These are phyloP conservation scores for Cygnus olor DNA, from an alignment of 2,797 vertebrate species.

Conservation along the genomic window DNA sequence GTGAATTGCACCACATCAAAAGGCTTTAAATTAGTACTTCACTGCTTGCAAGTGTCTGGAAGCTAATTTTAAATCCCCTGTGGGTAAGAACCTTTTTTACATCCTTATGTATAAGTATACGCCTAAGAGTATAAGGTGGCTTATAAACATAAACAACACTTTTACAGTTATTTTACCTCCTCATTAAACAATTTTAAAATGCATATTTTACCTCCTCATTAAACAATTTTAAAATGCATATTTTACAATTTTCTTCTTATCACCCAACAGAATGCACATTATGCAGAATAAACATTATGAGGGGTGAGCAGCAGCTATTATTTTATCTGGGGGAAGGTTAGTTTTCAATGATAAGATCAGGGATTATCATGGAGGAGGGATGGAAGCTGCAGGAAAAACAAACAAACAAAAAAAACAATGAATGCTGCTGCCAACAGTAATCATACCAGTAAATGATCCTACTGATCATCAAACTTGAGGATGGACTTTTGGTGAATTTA, in stretches of 20 bases:
- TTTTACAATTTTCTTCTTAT: not conserved
- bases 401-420: too few species aligned
- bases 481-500: not conserved
- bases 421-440: not conserved
- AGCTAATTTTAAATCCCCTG: slow-evolving; percentile 18
- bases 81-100: not conserved
- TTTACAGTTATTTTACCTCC: not conserved
- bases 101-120: not conserved
- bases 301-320: not conserved
- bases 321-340: not conserved
- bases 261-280: not conserved
- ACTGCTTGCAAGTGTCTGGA: not conserved
- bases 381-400: not conserved
- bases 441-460: not conserved
- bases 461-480: not conserved
- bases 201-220: not conserved
- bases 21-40: slow-evolving; percentile 52
- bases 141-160: not conserved
- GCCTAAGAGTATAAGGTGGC: not conserved
- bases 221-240: not conserved
- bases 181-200: not conserved
- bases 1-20: slow-evolving; percentile 44
- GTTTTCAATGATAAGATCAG: not conserved
- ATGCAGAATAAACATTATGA: not conserved
- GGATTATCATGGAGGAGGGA: not conserved